Conservation (phyloP, 1,140 invertebrate genomes). For the Caerostris extrusa region DNA sequence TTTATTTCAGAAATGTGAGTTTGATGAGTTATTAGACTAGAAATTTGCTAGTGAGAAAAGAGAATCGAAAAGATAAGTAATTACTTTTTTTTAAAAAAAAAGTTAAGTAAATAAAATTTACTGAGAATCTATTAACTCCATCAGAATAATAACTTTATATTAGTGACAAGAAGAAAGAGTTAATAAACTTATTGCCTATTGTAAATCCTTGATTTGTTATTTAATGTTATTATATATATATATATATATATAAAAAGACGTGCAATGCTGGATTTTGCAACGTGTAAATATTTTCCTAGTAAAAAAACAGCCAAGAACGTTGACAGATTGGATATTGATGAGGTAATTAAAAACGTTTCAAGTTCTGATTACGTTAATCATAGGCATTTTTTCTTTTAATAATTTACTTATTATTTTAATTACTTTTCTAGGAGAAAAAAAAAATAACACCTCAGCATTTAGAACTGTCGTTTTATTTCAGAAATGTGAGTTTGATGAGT, state of each 20-base stretch:
- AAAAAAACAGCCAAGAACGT: not conserved
- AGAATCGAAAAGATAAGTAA: not conserved
- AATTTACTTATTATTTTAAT: slow-evolving; percentile 26
- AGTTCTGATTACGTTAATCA: slow-evolving; percentile 25
- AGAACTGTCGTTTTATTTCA: not conserved
- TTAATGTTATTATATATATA: too few relatives aligned
- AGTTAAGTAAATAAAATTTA: too few relatives aligned
- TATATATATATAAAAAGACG: not conserved
- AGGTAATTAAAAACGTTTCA: slow-evolving; percentile 38
- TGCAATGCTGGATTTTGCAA: not conserved
- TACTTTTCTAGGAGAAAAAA: not conserved
- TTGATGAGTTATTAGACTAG: not conserved
- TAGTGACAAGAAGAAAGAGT: too few relatives aligned
- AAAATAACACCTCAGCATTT: not conserved
- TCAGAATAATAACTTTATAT: too few relatives aligned
- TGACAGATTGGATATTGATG: slow-evolving; percentile 37
- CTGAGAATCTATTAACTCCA: too few relatives aligned
- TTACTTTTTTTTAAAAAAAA: not conserved
- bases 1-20: not conserved
- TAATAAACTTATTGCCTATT: too few relatives aligned
- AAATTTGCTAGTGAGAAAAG: not conserved
- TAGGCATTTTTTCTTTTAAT: not conserved
- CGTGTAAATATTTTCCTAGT: not conserved
- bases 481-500: slow-evolving; percentile 19
- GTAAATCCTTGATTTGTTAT: too few relatives aligned